phyloP scores from a whole-genome alignment of 2,113 vertebrate species.

The Turnix velox region DNA sequence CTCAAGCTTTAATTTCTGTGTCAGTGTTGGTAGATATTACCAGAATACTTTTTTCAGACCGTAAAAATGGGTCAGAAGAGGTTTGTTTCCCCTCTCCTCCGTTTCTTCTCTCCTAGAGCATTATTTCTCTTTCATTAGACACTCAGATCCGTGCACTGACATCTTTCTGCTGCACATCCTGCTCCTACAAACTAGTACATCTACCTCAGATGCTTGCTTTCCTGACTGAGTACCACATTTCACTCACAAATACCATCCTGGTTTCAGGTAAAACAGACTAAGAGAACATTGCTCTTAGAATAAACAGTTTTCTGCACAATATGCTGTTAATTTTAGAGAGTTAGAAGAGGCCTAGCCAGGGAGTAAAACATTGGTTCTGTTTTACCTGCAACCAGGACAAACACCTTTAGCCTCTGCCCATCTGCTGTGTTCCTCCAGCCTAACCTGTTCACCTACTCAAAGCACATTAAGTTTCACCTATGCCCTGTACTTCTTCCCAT shows the following conservation, averaged over 20 bases:
- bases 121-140: background rate
- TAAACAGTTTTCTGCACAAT: no score
- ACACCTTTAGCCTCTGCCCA: background rate
- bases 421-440: fast-evolving
- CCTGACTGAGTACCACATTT: background rate
- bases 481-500: background rate
- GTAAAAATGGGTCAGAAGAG: background rate
- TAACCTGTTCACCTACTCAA: background rate
- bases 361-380: no score
- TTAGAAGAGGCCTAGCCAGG: no score
- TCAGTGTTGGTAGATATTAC: background rate
- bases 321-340: no score
- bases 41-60: background rate
- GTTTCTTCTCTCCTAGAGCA: background rate
- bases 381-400: no score
- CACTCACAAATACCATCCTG: no score
- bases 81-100: background rate
- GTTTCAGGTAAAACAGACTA: no score
- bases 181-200: fast-evolving
- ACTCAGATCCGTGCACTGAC: background rate
- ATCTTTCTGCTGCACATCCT: background rate
- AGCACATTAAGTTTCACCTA: background rate
- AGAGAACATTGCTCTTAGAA: no score
- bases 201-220: background rate
- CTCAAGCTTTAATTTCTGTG: background rate